phyloP scores from a whole-genome alignment of 2,113 vertebrate species.

The Vulpes ferrilata region DNA sequence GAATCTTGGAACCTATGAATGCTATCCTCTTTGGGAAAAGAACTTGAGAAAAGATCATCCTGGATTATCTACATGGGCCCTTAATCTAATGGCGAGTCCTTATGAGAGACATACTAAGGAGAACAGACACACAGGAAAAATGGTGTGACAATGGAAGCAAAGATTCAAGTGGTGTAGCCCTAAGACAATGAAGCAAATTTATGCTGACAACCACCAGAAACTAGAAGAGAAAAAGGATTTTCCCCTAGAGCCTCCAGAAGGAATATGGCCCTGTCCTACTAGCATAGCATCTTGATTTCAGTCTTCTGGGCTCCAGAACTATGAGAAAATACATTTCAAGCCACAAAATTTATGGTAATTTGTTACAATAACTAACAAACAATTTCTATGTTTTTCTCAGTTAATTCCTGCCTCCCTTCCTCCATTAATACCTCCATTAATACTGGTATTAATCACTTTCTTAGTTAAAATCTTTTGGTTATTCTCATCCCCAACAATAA shows the following conservation, averaged over 20 bases:
- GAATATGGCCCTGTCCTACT: rapidly evolving
- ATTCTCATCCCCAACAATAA: not conserved
- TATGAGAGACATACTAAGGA: not conserved
- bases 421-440: not conserved
- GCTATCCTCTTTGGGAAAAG: not conserved
- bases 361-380: not conserved
- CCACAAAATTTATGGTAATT: not conserved
- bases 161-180: too few species aligned
- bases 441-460: not conserved
- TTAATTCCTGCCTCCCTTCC: not conserved
- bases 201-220: not conserved
- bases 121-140: not conserved
- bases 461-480: not conserved
- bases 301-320: not conserved
- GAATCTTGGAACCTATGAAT: not conserved
- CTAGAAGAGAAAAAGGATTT: not conserved
- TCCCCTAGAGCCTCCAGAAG: rapidly evolving
- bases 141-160: not conserved
- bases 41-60: not conserved
- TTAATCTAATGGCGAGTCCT: not conserved
- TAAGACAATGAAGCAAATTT: not conserved
- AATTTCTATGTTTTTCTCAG: not conserved
- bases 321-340: not conserved
- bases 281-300: not conserved
- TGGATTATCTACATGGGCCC: rapidly evolving